Evolutionary conservation across 1,140 invertebrate genomes (phyloP).

Genomic region (Scaptomyza graminum): DNA sequence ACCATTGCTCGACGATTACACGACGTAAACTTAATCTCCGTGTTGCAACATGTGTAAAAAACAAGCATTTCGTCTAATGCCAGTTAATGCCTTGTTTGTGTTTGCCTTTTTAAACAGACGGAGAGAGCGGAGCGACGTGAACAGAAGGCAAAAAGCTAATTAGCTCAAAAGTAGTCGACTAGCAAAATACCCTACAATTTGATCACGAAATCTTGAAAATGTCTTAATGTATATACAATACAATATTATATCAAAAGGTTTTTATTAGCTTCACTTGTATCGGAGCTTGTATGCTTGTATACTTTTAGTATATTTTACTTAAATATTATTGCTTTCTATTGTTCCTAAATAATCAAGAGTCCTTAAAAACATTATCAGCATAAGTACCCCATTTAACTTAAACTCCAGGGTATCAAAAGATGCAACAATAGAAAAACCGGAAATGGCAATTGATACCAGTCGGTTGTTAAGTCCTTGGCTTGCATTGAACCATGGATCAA

Average conservation of each 20-base stretch:
- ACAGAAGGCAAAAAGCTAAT: slow-evolving; percentile 13
- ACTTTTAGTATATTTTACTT: too few relatives aligned
- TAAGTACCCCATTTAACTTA: neutral
- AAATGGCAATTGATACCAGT: slow-evolving; percentile 36
- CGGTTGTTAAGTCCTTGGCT: slow-evolving; percentile 12
- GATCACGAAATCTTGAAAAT: neutral
- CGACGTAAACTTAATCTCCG: slow-evolving; percentile 82
- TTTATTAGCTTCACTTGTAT: too few relatives aligned
- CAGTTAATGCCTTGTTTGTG: slow-evolving; percentile 82
- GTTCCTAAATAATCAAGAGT: too few relatives aligned
- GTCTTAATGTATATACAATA: too few relatives aligned
- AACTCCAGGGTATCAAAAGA: slow-evolving; percentile 5
- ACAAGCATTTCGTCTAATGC: slow-evolving; percentile 72
- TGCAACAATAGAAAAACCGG: neutral
- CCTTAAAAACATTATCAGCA: too few relatives aligned
- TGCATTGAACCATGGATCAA: slow-evolving; percentile 20
- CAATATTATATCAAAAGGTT: too few relatives aligned
- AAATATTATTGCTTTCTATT: too few relatives aligned
- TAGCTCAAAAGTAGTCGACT: neutral
- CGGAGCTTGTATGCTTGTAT: too few relatives aligned
- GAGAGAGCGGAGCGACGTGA: neutral
- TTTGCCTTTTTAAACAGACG: slow-evolving; percentile 67
- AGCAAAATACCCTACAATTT: neutral
- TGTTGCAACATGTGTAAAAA: slow-evolving; percentile 81
- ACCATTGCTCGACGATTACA: slow-evolving; percentile 64